phyloP scores from a whole-genome alignment of 1,140 invertebrate species.

The Zophobas morio region DNA sequence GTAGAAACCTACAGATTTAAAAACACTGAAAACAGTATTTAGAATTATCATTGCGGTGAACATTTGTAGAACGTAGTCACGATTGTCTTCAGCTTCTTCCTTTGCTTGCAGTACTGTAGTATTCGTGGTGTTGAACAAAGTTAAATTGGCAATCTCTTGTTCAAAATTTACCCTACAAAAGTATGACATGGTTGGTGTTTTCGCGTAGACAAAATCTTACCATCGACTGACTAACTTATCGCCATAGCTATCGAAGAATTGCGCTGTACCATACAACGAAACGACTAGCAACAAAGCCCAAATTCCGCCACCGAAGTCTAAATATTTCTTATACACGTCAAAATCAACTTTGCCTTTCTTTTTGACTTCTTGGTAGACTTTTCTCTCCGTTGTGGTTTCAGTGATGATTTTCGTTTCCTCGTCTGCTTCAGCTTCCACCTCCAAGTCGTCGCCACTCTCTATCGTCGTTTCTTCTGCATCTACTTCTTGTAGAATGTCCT shows the following conservation, averaged over 20 bases:
- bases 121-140: conserved; percentile 51
- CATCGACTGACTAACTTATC: conserved; percentile 58
- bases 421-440: neutral
- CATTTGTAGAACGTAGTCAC: conserved; percentile 32
- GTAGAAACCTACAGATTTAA: conserved; percentile 67
- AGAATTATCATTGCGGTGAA: conserved; percentile 47
- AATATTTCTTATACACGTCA: conserved; percentile 55
- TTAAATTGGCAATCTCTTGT: conserved; percentile 49
- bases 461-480: conserved; percentile 44
- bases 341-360: conserved; percentile 56
- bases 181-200: neutral
- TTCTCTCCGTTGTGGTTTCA: conserved; percentile 27
- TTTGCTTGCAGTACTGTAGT: conserved; percentile 39
- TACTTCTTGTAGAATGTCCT: conserved; percentile 49
- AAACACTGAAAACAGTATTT: neutral
- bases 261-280: conserved; percentile 35
- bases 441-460: neutral
- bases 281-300: conserved; percentile 45
- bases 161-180: conserved; percentile 55
- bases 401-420: conserved; percentile 49
- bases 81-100: conserved; percentile 23
- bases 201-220: conserved; percentile 48
- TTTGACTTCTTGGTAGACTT: conserved; percentile 58
- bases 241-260: conserved; percentile 51
- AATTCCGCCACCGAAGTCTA: conserved; percentile 58